Conservation (phyloP, 2,797 vertebrate genomes). For the Phrynocephalus forsythii region DNA sequence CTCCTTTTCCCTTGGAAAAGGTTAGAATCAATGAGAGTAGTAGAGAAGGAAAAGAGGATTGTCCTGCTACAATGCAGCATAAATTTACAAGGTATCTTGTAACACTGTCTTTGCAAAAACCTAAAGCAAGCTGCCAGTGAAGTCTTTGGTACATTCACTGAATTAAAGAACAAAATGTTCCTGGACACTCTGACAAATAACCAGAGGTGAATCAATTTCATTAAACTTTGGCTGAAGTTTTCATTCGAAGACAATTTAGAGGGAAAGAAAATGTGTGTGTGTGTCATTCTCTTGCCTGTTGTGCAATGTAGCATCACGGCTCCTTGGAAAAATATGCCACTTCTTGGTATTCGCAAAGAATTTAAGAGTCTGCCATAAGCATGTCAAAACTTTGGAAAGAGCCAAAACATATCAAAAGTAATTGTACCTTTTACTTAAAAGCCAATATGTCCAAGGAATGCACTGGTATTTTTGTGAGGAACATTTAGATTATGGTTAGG, state of each 20-base stretch:
- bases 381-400: neutral
- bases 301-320: constrained; percentile 33
- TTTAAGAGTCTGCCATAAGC: neutral
- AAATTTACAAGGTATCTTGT: constrained; percentile 42
- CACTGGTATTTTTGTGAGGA: neutral
- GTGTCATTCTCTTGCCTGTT: constrained; percentile 49
- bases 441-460: neutral
- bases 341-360: constrained; percentile 5
- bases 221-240: constrained; percentile 18
- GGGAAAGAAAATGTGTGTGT: constrained; percentile 23
- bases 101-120: constrained; percentile 46
- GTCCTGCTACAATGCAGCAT: constrained; percentile 25
- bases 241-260: neutral
- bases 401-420: neutral
- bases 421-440: neutral
- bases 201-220: constrained; percentile 36
- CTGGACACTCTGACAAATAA: constrained; percentile 52
- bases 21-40: constrained; percentile 55
- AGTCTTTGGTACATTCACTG: constrained; percentile 25
- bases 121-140: constrained; percentile 44
- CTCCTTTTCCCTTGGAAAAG: neutral
- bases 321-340: constrained; percentile 29
- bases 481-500: neutral
- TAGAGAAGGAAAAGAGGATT: neutral
- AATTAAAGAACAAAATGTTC: constrained; percentile 54